A percentile compares a stretch with the other conserved stretches of the same genome.
Evolutionary conservation across 2,113 vertebrate species (phyloP).

Genomic region (Blennius ocellaris): DNA sequence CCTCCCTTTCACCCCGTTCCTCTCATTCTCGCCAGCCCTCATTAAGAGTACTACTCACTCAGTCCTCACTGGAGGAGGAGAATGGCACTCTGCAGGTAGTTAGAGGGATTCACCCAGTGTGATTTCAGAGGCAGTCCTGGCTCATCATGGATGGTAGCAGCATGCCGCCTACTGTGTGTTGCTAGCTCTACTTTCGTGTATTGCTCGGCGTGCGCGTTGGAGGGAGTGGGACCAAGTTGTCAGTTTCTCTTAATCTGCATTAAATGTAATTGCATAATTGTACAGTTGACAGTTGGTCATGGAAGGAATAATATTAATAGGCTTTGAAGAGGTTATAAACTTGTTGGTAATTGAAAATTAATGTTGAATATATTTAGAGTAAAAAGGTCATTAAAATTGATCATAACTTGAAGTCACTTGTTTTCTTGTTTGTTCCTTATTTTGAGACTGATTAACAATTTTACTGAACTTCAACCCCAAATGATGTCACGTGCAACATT

Average conservation of each 20-base stretch:
- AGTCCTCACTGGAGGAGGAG: slow-evolving; percentile 16
- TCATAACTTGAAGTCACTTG: neutral
- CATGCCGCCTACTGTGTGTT: neutral
- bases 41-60: slow-evolving; percentile 40
- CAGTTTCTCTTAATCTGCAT: neutral
- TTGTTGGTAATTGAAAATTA: too few species aligned
- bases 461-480: neutral
- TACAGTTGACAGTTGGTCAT: too few species aligned
- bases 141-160: slow-evolving; percentile 2
- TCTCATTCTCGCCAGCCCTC: slow-evolving; percentile 19
- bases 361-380: too few species aligned
- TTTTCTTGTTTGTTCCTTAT: neutral
- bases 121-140: slow-evolving; percentile 11
- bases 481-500: neutral
- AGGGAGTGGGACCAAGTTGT: neutral
- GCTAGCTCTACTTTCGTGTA: neutral
- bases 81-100: slow-evolving; percentile 48
- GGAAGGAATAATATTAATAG: too few species aligned
- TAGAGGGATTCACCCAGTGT: slow-evolving; percentile 45
- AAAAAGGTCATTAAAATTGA: too few species aligned
- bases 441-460: neutral
- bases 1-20: slow-evolving; percentile 6
- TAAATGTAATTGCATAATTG: too few species aligned
- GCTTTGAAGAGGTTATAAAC: too few species aligned
- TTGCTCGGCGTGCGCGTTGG: neutral